Evolutionary conservation across 23 tunicate species (phyloP).

Genomic region (Clavelina lepadiformis): DNA sequence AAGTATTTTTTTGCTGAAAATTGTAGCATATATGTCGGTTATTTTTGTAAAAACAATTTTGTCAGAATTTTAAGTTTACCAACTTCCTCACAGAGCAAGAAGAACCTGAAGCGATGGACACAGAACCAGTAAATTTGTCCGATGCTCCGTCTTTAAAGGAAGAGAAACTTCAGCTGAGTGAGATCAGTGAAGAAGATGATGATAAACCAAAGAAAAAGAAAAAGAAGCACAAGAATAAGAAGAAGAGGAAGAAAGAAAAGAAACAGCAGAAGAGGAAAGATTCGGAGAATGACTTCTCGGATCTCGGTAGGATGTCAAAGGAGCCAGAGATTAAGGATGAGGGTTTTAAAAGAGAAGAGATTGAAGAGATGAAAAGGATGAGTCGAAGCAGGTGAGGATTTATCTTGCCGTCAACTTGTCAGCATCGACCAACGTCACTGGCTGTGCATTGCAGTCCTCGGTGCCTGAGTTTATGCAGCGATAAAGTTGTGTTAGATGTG

Average conservation of each 20-base stretch:
- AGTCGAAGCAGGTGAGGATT: constrained; percentile 14
- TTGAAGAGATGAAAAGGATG: constrained; percentile 1
- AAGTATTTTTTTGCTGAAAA: neutral
- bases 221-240: constrained; percentile 83
- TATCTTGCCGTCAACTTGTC: neutral
- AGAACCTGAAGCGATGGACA: constrained; percentile 1
- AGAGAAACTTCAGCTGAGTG: constrained; percentile 14
- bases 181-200: constrained; percentile 43
- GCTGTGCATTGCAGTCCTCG: too few species aligned
- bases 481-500: neutral
- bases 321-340: neutral
- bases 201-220: constrained; percentile 79
- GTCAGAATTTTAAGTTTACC: too few species aligned
- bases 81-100: too few species aligned
- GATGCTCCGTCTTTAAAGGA: constrained; percentile 15
- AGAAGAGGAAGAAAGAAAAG: constrained; percentile 70
- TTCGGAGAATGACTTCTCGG: constrained; percentile 10
- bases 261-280: constrained; percentile 26
- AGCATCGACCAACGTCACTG: too few species aligned
- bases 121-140: neutral
- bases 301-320: too few species aligned
- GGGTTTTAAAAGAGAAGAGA: constrained; percentile 17
- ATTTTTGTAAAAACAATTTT: neutral
- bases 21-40: neutral
- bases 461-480: too few species aligned